Conservation (phyloP, 2,113 vertebrate species). For the Cavia porcellus region DNA sequence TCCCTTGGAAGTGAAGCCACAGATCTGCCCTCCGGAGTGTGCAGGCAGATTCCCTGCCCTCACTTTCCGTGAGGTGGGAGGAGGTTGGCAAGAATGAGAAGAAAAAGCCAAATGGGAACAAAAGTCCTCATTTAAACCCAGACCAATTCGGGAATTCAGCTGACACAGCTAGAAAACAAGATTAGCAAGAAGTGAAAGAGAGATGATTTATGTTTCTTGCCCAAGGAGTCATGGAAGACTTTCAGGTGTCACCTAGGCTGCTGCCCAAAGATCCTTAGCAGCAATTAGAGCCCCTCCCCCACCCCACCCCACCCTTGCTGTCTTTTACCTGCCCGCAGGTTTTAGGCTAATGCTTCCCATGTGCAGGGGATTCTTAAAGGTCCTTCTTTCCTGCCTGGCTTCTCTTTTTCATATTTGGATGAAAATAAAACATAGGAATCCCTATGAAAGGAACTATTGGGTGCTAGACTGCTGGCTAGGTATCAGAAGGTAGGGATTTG, state of each 20-base stretch:
- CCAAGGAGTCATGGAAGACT: slow-evolving; percentile 79
- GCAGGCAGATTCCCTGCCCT: not conserved
- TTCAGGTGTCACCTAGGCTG: slow-evolving; percentile 84
- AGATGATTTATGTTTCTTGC: slow-evolving; percentile 87
- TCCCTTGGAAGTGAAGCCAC: not conserved
- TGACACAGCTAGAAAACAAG: slow-evolving; percentile 84
- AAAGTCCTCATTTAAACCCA: slow-evolving; percentile 78
- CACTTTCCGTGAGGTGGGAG: not conserved
- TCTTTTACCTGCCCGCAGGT: not conserved
- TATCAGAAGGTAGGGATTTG: not conserved
- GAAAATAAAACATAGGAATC: not conserved
- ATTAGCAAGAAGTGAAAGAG: slow-evolving; percentile 82
- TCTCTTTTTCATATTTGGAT: not conserved
- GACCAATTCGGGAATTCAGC: slow-evolving; percentile 84
- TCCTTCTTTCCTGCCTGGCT: not conserved
- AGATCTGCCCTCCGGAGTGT: not conserved
- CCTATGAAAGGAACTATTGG: not conserved
- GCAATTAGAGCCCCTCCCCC: slow-evolving; percentile 78
- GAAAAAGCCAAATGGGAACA: slow-evolving; percentile 52
- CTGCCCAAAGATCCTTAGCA: slow-evolving; percentile 83
- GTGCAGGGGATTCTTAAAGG: not conserved
- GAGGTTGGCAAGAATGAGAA: slow-evolving; percentile 5
- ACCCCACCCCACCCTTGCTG: not conserved
- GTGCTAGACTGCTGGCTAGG: not conserved
- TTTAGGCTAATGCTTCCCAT: not conserved